These are phyloP conservation scores for Phengaris alcon DNA, from an alignment of 2,888 invertebrate species.

Conservation along the genomic window DNA sequence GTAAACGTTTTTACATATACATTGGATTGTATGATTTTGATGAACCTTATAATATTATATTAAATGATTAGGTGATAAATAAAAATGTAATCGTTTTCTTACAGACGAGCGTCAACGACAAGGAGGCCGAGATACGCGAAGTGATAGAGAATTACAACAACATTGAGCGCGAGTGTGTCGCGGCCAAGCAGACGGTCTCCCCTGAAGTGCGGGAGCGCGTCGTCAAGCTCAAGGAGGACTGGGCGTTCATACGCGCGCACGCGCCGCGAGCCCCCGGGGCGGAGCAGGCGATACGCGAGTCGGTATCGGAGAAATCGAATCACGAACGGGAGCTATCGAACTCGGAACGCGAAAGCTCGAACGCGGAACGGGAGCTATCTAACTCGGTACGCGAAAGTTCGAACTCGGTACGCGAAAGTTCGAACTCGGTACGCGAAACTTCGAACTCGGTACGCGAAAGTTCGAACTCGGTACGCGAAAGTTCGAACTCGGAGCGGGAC, in stretches of 20 bases:
- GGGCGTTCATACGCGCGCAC: conserved; percentile 38
- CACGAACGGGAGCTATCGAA: conserved; percentile 61
- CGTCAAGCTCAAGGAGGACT: conserved; percentile 38
- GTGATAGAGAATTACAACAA: conserved; percentile 82
- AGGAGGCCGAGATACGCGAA: conserved; percentile 80
- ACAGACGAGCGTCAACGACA: conserved; percentile 71
- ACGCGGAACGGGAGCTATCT: conserved; percentile 57
- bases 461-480: conserved; percentile 11
- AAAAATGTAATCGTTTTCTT: background rate
- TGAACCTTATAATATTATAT: no score
- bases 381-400: conserved; percentile 73
- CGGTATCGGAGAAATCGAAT: conserved; percentile 37
- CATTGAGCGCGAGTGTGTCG: conserved; percentile 75
- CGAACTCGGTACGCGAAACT: conserved; percentile 30
- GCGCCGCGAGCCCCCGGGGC: conserved; percentile 24
- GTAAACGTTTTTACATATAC: no score
- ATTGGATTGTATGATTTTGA: no score
- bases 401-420: conserved; percentile 45
- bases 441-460: conserved; percentile 14
- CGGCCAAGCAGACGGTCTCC: conserved; percentile 69
- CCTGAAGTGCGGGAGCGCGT: conserved; percentile 42
- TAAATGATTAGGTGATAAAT: no score
- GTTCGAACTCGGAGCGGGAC: background rate
- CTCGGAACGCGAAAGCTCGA: conserved; percentile 42
- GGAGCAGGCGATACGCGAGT: conserved; percentile 35